Conservation (phyloP, 64 coral and sea anemone genomes). For the Platygyra sinensis region DNA sequence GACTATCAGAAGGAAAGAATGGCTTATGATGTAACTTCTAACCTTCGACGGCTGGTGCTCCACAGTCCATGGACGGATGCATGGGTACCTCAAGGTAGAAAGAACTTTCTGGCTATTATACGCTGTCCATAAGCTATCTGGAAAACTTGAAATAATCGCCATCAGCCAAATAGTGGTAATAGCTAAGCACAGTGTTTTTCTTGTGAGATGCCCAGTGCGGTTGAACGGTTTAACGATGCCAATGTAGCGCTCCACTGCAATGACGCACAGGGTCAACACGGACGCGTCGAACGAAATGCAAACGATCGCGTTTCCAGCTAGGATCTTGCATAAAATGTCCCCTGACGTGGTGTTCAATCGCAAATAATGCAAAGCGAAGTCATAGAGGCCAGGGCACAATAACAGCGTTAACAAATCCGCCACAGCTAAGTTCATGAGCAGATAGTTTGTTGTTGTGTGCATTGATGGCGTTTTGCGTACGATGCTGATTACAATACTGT, state of each 20-base stretch:
- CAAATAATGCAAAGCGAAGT: not conserved
- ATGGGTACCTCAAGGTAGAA: not conserved
- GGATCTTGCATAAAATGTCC: slow-evolving; percentile 10
- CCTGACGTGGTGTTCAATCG: not conserved
- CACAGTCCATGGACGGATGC: slow-evolving; percentile 7
- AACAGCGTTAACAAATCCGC: slow-evolving; percentile 45
- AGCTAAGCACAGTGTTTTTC: not conserved
- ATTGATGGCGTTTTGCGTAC: slow-evolving; percentile 21
- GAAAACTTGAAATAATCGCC: not conserved
- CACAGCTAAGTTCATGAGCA: slow-evolving; percentile 41
- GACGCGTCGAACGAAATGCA: slow-evolving; percentile 11
- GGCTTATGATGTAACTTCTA: slow-evolving; percentile 9
- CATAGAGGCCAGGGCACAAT: slow-evolving; percentile 7
- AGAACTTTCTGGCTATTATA: not conserved
- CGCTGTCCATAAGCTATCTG: slow-evolving; percentile 2
- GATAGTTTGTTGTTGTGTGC: slow-evolving; percentile 46
- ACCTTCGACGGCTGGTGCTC: not conserved
- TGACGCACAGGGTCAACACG: not conserved
- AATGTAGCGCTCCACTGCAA: slow-evolving; percentile 8
- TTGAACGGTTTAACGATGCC: slow-evolving; percentile 24
- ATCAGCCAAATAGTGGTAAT: not conserved
- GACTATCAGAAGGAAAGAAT: not conserved
- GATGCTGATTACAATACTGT: slow-evolving; percentile 9
- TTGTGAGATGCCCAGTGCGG: not conserved
- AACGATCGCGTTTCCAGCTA: slow-evolving; percentile 18